A percentile compares a stretch with the other conserved stretches of the same genome.
phyloP scores from a whole-genome alignment of 1,140 invertebrate species.

The Lepidotrigona ventralis region DNA sequence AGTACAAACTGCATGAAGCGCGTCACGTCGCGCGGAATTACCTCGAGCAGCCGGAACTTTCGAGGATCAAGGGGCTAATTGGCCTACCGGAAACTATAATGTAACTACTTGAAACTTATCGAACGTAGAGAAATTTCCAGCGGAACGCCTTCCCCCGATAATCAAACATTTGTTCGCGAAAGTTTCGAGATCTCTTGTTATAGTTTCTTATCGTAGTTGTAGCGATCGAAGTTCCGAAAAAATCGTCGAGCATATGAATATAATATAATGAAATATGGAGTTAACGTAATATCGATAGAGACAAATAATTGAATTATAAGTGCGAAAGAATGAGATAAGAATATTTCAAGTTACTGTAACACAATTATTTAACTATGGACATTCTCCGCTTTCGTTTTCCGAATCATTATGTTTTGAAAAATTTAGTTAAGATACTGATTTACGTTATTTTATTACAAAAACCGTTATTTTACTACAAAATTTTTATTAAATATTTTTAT shows the following conservation, averaged over 20 bases:
- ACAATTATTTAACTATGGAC: no score
- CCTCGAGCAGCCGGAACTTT: conserved; percentile 3
- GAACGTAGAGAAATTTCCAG: conserved; percentile 22
- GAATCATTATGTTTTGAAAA: no score
- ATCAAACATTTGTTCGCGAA: not conserved
- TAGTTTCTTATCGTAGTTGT: not conserved
- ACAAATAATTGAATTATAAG: no score
- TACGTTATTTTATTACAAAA: no score
- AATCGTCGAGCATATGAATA: not conserved
- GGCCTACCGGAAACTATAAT: conserved; percentile 8
- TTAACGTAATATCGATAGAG: no score
- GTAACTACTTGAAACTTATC: conserved; percentile 34
- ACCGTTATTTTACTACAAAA: no score
- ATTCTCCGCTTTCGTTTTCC: no score
- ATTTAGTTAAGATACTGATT: no score
- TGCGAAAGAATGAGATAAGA: no score
- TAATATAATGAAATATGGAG: no score
- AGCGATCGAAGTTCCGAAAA: not conserved
- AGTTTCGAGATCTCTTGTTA: not conserved
- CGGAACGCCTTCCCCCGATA: not conserved
- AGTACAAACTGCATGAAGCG: not conserved
- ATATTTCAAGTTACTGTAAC: no score
- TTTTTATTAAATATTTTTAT: no score
- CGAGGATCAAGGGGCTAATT: conserved; percentile 26
- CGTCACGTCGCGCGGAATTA: not conserved